Conservation (phyloP, 2,888 invertebrate species). For the Pocota personata region DNA sequence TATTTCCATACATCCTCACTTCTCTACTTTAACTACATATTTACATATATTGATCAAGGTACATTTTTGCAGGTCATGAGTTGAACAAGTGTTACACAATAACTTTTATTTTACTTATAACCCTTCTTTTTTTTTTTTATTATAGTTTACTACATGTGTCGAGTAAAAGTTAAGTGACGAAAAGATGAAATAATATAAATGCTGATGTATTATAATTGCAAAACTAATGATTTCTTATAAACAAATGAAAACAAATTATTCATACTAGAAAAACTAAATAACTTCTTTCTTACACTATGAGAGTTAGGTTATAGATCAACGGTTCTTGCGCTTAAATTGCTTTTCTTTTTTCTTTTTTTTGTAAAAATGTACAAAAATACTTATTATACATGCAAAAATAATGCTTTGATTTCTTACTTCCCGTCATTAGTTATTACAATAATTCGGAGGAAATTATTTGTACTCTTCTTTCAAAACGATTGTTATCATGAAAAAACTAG, state of each 20-base stretch:
- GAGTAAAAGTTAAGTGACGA: slow-evolving; percentile 10
- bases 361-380: slow-evolving; percentile 70
- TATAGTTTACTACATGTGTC: slow-evolving; percentile 19
- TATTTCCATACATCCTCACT: slow-evolving; percentile 39
- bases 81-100: slow-evolving; percentile 47
- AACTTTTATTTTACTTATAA: slow-evolving; percentile 7
- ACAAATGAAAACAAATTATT: slow-evolving; percentile 12
- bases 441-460: slow-evolving; percentile 69
- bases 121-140: slow-evolving; percentile 1
- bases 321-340: slow-evolving; percentile 17
- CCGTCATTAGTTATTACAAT: slow-evolving; percentile 47
- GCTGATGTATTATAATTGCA: neutral
- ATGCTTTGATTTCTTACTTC: slow-evolving; percentile 34
- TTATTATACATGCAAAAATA: slow-evolving; percentile 45
- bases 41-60: slow-evolving; percentile 64
- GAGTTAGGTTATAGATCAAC: slow-evolving; percentile 24
- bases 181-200: slow-evolving; percentile 19
- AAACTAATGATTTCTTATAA: slow-evolving; percentile 1
- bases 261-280: neutral
- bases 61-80: slow-evolving; percentile 69
- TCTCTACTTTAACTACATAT: slow-evolving; percentile 50
- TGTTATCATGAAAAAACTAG: slow-evolving; percentile 38
- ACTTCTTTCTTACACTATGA: slow-evolving; percentile 54
- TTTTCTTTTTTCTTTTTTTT: no score
- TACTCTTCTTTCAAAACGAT: slow-evolving; percentile 62